Conservation (phyloP, 2,113 vertebrate genomes). For the Amblyornis subalaris region DNA sequence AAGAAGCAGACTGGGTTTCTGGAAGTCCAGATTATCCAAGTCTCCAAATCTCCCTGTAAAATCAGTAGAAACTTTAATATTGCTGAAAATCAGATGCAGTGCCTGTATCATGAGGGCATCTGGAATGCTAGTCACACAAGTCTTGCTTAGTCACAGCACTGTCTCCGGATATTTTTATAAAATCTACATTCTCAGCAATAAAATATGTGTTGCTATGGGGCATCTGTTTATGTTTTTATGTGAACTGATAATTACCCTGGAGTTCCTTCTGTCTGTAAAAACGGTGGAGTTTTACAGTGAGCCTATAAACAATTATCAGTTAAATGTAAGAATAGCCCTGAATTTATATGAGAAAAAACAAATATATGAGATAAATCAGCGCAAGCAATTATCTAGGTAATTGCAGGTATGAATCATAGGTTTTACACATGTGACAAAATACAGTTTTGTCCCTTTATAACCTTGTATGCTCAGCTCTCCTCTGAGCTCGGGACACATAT, state of each 20-base stretch:
- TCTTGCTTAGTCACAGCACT: conserved; percentile 15
- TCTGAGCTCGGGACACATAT: not conserved
- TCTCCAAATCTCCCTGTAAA: not conserved
- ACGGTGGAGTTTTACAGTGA: not conserved
- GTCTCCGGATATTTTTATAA: conserved; percentile 24
- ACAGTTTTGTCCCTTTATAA: not conserved
- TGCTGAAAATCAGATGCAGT: not conserved
- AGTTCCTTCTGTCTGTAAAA: conserved; percentile 38
- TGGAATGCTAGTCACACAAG: conserved; percentile 33
- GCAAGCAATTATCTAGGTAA: not conserved
- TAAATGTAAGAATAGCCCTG: not conserved
- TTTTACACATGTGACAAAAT: not conserved
- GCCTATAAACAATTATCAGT: not conserved
- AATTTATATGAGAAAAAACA: not conserved
- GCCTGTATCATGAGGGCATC: not conserved
- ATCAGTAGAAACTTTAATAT: not conserved
- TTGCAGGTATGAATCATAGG: not conserved
- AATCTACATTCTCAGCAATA: conserved; percentile 45
- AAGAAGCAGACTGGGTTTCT: not conserved
- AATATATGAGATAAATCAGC: not conserved
- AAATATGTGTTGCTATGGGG: conserved; percentile 57
- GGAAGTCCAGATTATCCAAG: not conserved
- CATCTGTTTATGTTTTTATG: conserved; percentile 56
- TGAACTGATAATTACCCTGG: conserved; percentile 33
- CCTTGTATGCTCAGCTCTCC: not conserved